Evolutionary conservation across 2,797 vertebrate genomes (phyloP).

Genomic region (Poeciliopsis infans): DNA sequence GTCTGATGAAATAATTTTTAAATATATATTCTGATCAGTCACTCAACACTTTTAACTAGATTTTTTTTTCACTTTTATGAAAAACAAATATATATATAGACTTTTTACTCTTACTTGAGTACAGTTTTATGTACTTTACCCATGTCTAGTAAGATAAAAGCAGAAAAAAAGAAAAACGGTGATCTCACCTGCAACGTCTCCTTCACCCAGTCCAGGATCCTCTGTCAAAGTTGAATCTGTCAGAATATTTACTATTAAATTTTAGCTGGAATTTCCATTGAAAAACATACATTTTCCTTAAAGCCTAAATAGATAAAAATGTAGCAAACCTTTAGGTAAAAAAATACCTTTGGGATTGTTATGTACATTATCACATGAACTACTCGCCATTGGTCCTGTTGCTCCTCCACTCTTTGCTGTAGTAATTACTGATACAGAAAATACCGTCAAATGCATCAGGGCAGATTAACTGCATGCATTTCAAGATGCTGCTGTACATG

Average conservation of each 20-base stretch:
- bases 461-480: constrained; percentile 56
- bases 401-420: constrained; percentile 66
- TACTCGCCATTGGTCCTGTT: constrained; percentile 57
- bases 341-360: constrained; percentile 70
- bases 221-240: constrained; percentile 48
- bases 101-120: no score
- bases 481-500: constrained; percentile 41
- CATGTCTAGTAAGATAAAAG: background rate
- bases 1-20: no score
- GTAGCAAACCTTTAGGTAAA: background rate
- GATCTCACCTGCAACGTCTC: constrained; percentile 59
- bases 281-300: background rate
- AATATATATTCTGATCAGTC: no score
- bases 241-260: constrained; percentile 25
- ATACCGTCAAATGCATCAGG: constrained; percentile 40
- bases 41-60: no score
- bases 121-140: no score
- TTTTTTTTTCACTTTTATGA: no score
- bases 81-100: no score
- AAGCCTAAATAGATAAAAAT: constrained; percentile 29
- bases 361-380: constrained; percentile 71
- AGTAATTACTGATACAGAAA: constrained; percentile 60
- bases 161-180: constrained; percentile 1
- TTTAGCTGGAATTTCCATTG: background rate
- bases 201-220: constrained; percentile 16